Conservation (phyloP, 2,888 invertebrate species). For the Neocrepidodera transversa region DNA sequence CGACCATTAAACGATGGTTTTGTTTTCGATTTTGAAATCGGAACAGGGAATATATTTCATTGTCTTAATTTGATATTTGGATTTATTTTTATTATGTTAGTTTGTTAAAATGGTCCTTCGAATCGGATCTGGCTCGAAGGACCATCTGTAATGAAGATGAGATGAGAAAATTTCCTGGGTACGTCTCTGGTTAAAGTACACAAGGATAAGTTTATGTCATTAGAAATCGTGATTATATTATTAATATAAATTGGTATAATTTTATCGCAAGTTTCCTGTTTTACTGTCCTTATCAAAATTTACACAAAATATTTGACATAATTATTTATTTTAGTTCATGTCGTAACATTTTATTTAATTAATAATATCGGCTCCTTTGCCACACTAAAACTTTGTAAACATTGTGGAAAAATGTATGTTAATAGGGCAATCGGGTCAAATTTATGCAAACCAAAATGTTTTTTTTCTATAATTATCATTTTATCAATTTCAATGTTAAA, state of each 20-base stretch:
- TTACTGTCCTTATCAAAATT: slow-evolving; percentile 11
- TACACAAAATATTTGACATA: slow-evolving; percentile 1
- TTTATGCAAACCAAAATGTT: neutral
- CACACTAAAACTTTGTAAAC: neutral
- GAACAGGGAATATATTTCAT: no score
- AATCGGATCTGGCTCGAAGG: no score
- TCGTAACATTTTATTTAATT: slow-evolving; percentile 4
- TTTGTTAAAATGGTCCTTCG: no score
- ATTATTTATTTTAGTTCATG: neutral
- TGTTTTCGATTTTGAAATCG: no score
- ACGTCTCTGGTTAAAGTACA: neutral
- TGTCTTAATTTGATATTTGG: no score
- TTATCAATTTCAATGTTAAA: no score
- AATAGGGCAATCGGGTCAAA: neutral
- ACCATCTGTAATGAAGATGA: no score
- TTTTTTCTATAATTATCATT: no score
- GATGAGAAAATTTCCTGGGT: neutral
- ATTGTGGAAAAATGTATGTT: neutral
- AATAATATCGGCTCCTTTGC: neutral
- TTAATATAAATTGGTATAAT: slow-evolving; percentile 19
- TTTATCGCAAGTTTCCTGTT: slow-evolving; percentile 19
- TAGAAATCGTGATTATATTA: slow-evolving; percentile 4
- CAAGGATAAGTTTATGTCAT: slow-evolving; percentile 4
- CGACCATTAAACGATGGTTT: no score
- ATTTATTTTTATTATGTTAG: no score